Conservation (phyloP, 2,797 vertebrate species). For the Scomberomorus guttatus region DNA sequence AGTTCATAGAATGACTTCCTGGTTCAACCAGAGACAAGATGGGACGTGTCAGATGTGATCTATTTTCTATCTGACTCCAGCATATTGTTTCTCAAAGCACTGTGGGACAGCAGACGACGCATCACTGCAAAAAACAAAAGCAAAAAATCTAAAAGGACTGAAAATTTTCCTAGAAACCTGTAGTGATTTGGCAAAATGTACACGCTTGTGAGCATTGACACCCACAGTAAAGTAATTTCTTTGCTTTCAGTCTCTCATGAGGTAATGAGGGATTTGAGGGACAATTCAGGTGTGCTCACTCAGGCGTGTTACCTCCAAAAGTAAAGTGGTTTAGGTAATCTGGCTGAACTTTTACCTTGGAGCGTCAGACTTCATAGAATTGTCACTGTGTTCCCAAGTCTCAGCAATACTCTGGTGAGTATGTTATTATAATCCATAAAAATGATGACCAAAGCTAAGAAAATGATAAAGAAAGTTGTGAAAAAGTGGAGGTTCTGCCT, state of each 20-base stretch:
- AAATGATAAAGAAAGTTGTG: neutral
- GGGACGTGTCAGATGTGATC: too few relatives aligned
- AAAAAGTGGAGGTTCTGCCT: neutral
- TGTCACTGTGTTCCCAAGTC: neutral
- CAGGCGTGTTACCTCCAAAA: neutral
- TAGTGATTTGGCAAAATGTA: too few relatives aligned
- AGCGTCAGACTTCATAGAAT: neutral
- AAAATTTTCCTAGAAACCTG: too few relatives aligned
- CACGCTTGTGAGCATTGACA: too few relatives aligned
- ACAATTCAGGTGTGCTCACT: neutral
- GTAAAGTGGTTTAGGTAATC: neutral
- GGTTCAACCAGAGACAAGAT: too few relatives aligned
- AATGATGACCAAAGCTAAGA: neutral
- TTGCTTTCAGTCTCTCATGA: neutral
- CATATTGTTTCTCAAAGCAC: neutral
- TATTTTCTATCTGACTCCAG: neutral
- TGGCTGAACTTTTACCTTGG: too few relatives aligned
- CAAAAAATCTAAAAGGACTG: too few relatives aligned
- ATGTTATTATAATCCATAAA: neutral
- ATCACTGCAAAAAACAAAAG: too few relatives aligned
- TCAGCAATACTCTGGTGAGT: neutral
- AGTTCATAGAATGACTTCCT: neutral
- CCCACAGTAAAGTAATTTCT: neutral
- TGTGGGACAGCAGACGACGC: neutral
- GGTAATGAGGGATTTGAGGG: too few relatives aligned